A percentile compares a stretch with the other conserved stretches of the same genome.
Evolutionary conservation across 1,140 invertebrate genomes (phyloP).

Genomic region (Drosophila subobscura): DNA sequence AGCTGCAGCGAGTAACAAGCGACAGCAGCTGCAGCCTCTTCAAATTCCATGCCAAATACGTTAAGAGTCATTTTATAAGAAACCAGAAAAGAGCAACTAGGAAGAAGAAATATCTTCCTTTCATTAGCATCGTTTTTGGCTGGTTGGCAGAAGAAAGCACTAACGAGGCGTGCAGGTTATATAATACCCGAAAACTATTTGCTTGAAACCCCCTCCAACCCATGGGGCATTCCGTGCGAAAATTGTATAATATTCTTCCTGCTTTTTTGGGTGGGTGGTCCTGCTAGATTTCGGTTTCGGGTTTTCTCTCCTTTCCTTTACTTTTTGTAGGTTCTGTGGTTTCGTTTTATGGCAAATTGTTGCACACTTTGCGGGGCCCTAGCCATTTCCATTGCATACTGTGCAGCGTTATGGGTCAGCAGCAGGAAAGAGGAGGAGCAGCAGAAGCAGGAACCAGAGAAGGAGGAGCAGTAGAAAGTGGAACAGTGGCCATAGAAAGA

Average conservation of each 20-base stretch:
- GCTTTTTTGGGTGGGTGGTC: neutral
- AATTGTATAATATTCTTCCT: slow-evolving; percentile 44
- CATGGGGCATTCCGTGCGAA: slow-evolving; percentile 43
- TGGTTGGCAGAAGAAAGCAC: slow-evolving; percentile 5
- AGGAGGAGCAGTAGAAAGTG: slow-evolving; percentile 9
- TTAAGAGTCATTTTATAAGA: slow-evolving; percentile 51
- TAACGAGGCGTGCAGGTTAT: slow-evolving; percentile 36
- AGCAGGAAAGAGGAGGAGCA: slow-evolving; percentile 32
- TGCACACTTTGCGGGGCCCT: slow-evolving; percentile 57
- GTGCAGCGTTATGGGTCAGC: slow-evolving; percentile 51
- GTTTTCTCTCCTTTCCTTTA: slow-evolving; percentile 10
- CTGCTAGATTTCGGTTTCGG: slow-evolving; percentile 22
- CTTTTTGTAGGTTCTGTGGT: slow-evolving; percentile 50
- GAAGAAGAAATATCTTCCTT: slow-evolving; percentile 17
- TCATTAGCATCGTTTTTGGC: slow-evolving; percentile 65
- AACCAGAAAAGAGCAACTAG: slow-evolving; percentile 11
- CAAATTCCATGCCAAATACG: slow-evolving; percentile 25
- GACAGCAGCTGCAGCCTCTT: slow-evolving; percentile 16
- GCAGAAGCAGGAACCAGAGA: slow-evolving; percentile 1
- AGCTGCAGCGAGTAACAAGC: slow-evolving; percentile 11
- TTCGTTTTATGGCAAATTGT: slow-evolving; percentile 71
- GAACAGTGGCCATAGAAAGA: neutral
- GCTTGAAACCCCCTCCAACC: neutral
- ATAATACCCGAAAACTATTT: slow-evolving; percentile 57
- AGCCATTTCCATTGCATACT: slow-evolving; percentile 41